Conservation (phyloP, 2,797 vertebrate genomes). For the Cryptoprocta ferox region DNA sequence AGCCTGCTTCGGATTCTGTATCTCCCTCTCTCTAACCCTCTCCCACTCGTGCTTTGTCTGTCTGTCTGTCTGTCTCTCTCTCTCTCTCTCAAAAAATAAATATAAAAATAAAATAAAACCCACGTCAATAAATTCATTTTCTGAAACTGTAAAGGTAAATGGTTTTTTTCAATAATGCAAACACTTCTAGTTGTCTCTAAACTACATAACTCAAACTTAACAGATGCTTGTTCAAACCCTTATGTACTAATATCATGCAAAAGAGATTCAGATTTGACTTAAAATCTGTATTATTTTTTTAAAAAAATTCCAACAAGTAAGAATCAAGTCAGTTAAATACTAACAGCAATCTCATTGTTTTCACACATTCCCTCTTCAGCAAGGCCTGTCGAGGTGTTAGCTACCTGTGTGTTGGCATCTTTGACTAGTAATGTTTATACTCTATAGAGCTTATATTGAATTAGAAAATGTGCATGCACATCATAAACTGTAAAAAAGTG, state of each 20-base stretch:
- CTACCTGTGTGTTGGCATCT: not conserved
- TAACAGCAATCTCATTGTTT: not conserved
- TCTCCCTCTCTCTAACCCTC: no score
- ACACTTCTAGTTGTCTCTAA: constrained; percentile 33
- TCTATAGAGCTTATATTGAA: not conserved
- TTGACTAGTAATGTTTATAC: not conserved
- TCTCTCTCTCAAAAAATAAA: no score
- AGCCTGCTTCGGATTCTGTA: no score
- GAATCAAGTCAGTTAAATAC: not conserved
- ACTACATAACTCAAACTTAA: not conserved
- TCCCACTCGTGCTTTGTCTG: no score
- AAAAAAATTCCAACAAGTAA: constrained; percentile 37
- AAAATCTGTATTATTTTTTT: constrained; percentile 14
- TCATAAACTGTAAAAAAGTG: constrained; percentile 6
- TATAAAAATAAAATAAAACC: no score
- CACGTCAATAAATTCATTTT: constrained; percentile 22
- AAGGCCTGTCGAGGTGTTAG: constrained; percentile 18
- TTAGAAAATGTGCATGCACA: constrained; percentile 41
- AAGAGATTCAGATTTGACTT: not conserved
- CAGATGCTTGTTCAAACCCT: not conserved
- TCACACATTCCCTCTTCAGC: not conserved
- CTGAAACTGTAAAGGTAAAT: constrained; percentile 33
- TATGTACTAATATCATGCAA: not conserved
- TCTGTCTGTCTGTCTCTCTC: no score
- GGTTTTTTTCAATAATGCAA: not conserved